These are phyloP conservation scores for Euschistus heros DNA, from an alignment of 1,140 invertebrate species.

Conservation along the genomic window DNA sequence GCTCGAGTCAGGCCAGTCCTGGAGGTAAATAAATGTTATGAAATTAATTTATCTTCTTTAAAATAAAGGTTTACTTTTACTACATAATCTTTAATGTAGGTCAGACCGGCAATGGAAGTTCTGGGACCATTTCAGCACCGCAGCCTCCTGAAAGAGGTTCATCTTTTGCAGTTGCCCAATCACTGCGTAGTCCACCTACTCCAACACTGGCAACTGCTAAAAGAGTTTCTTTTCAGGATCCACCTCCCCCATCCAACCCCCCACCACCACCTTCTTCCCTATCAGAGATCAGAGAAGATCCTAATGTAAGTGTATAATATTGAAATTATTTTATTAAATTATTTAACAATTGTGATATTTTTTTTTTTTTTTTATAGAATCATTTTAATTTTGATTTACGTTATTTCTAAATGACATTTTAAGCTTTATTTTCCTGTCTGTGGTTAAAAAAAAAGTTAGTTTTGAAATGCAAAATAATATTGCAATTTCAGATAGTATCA, in stretches of 20 bases:
- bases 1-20: slow-evolving; percentile 23
- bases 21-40: slow-evolving; percentile 10
- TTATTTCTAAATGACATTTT: too few species aligned
- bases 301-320: slow-evolving; percentile 52
- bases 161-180: slow-evolving; percentile 52
- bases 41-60: neutral
- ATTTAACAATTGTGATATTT: too few species aligned
- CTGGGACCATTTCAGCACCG: slow-evolving; percentile 42
- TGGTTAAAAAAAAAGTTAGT: too few species aligned
- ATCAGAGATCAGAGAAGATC: slow-evolving; percentile 62
- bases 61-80: neutral
- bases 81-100: neutral
- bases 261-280: slow-evolving; percentile 37
- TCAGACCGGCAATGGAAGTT: slow-evolving; percentile 26
- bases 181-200: slow-evolving; percentile 31
- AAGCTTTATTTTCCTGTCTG: too few species aligned
- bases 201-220: slow-evolving; percentile 35
- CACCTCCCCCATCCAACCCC: slow-evolving; percentile 37
- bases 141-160: slow-evolving; percentile 67
- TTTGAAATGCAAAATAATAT: too few species aligned
- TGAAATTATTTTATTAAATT: too few species aligned
- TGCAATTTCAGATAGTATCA: too few species aligned
- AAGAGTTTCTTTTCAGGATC: slow-evolving; percentile 66
- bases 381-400: too few species aligned
- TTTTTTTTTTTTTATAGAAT: too few species aligned